phyloP scores from a whole-genome alignment of 1,140 invertebrate species.

The Muscidifurax raptorellus region DNA sequence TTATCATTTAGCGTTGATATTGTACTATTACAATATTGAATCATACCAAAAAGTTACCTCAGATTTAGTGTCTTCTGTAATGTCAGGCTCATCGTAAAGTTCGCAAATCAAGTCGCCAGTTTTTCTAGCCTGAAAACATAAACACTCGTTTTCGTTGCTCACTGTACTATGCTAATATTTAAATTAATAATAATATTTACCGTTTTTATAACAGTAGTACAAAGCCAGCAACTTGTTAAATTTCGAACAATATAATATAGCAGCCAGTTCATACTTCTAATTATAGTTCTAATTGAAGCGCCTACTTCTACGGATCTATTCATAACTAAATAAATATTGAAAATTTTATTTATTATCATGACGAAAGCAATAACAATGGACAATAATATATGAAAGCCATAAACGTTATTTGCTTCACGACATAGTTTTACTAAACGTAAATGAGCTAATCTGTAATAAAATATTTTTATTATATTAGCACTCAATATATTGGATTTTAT shows the following conservation, averaged over 20 bases:
- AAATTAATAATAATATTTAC: neutral
- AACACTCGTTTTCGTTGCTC: neutral
- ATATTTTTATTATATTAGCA: neutral
- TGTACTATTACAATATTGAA: neutral
- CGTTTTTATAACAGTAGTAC: too few relatives aligned
- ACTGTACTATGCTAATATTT: neutral
- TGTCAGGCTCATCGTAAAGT: neutral
- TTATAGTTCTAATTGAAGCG: neutral
- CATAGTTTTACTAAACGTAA: slow-evolving; percentile 37
- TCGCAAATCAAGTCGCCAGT: slow-evolving; percentile 34
- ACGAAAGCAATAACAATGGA: slow-evolving; percentile 12
- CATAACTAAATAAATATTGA: slow-evolving; percentile 27
- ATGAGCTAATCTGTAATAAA: slow-evolving; percentile 28
- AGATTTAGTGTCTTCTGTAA: neutral
- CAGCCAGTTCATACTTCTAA: neutral
- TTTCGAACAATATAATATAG: neutral
- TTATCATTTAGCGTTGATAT: neutral
- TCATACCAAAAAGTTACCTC: slow-evolving; percentile 15
- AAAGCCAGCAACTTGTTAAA: neutral
- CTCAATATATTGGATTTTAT: neutral
- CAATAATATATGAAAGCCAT: slow-evolving; percentile 26
- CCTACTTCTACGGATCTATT: neutral
- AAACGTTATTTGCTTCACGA: slow-evolving; percentile 29
- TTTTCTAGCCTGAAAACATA: neutral
- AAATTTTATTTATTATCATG: slow-evolving; percentile 9